Base-by-base conservation (phyloP, 2,113 vertebrate species). In the Chauna torquata region DNA sequence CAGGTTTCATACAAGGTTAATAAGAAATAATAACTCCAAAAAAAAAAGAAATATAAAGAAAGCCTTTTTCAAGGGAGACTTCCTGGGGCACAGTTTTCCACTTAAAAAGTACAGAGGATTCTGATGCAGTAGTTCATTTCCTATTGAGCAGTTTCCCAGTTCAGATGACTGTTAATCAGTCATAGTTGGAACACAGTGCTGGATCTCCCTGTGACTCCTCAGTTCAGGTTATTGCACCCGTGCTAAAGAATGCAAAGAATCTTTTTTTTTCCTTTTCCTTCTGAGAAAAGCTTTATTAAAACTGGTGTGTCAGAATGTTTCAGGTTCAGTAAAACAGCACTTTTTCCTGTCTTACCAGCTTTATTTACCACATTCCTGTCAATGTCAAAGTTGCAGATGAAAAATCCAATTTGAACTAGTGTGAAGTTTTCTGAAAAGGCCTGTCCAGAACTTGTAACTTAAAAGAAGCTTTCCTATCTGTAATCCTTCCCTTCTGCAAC, bases 341-440 rank as follows among this genome's bases (percentile, higher is more conserved):
- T 74, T 93, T 93, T 86, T 83, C 40, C 36, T 88, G 20, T 90
- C 40, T 77, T 38, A 83, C 57, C 8, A 4, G n/a, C 40, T 84
- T 34, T 86, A 85, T 95, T 96, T 87, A 80, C 85, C 62, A 66
- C 1, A 1, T 66, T 83, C 49, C 49, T 45, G 54, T 77, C 74
- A 94, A 77, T 77, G 40, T 88, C 94, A 79, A 72, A 76, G 94
- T 94, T 96, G 32, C 49, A 92, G 79, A 90, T 55, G n/a, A 91
- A 86, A 95, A 96, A 83, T 80, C 45, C 59, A 62, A 50, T 83
- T 82, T 88, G 42, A 70, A 77, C 45, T 54, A 45, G 42, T 0
- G 1, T 36, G 49, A 94, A 45, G 24, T 88, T 86, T 85, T 95
- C 62, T 80, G 50, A 54, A 80, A 93, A 66, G 22, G 3, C 24